Evolutionary conservation across 2,888 invertebrate species (phyloP).

Genomic region (Tetramorium bicarinatum): DNA sequence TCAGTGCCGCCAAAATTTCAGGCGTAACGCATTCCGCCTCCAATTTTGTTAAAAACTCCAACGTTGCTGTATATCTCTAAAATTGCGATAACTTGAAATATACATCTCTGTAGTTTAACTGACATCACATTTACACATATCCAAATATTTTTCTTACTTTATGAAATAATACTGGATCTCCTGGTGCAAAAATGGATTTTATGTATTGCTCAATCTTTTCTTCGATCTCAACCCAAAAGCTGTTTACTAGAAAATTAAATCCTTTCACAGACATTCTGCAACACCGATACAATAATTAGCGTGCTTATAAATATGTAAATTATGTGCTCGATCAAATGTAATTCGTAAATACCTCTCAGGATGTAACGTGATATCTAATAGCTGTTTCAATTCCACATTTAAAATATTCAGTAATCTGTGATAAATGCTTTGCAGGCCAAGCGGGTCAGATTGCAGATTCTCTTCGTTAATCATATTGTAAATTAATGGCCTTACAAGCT

Average conservation of each 20-base stretch:
- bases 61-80: conserved; percentile 91
- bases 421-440: conserved; percentile 91
- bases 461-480: conserved; percentile 91
- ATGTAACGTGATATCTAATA: conserved; percentile 83
- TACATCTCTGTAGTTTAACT: conserved; percentile 10
- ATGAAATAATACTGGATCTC: conserved; percentile 96
- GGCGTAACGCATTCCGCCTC: conserved; percentile 89
- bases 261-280: conserved; percentile 87
- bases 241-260: conserved; percentile 93
- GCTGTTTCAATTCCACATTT: conserved; percentile 89
- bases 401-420: conserved; percentile 91
- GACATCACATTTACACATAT: neutral
- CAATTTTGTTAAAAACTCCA: conserved; percentile 91
- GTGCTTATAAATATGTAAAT: conserved; percentile 9
- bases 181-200: conserved; percentile 95
- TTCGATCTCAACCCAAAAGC: conserved; percentile 95
- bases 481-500: conserved; percentile 90
- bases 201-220: conserved; percentile 93
- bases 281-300: conserved; percentile 86
- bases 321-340: conserved; percentile 76
- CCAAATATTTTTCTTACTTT: conserved; percentile 84
- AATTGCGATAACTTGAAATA: conserved; percentile 37
- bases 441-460: conserved; percentile 88
- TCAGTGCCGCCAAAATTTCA: conserved; percentile 89
- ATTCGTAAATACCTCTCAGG: conserved; percentile 84